Base-by-base conservation (phyloP, 1,140 invertebrate species). In the Bombus waltoni region DNA sequence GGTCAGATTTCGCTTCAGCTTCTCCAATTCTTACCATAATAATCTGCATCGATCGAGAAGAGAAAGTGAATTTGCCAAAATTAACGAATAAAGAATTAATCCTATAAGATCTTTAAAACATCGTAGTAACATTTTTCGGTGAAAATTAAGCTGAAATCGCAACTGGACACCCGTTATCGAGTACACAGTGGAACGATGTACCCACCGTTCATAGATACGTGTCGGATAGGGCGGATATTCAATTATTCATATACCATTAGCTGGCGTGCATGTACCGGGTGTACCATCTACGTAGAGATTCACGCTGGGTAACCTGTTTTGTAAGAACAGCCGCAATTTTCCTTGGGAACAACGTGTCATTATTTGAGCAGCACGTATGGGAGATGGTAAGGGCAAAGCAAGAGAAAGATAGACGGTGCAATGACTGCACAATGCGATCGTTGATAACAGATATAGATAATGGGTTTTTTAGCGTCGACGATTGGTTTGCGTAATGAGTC, bases 401-500 rank as follows among this genome's bases (percentile, higher is more conserved):
- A 32, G 25, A 35, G 32, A 59, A 57, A 66, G 35, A 66, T 35
- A 76, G 42, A 40, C 42, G 47, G 44, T 42, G 44, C 88, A 71
- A 68, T 74, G 77, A 88, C 65, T 80, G 83, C 77, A 77, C 73
- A 86, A 90, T 80, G 73, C 74, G 81, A 78, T 66, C 73, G 79
- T 73, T 72, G 89, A 91, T 90, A 85, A 90, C 78, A 86, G 74
- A 85, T 83, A 90, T 76, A 91, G 92, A 94, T 94, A 94, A 93
- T 89, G 83, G 78, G 73, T 85, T 87, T 89, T 86, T 87, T 78
- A 81, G 85, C 84, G 83, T 81, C 84, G 88, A 87, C 87, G 89
- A 89, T 89, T 78, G 77, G 78, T 83, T 81, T 79, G 91, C 92
- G 88, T 90, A 93, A 93, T 94, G 93, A 94, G 91, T 94, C 94